Percentiles rank a stretch among this genome's conserved stretches.
Conservation (phyloP, 2,888 invertebrate species). For the Xestia sexstrigata region DNA sequence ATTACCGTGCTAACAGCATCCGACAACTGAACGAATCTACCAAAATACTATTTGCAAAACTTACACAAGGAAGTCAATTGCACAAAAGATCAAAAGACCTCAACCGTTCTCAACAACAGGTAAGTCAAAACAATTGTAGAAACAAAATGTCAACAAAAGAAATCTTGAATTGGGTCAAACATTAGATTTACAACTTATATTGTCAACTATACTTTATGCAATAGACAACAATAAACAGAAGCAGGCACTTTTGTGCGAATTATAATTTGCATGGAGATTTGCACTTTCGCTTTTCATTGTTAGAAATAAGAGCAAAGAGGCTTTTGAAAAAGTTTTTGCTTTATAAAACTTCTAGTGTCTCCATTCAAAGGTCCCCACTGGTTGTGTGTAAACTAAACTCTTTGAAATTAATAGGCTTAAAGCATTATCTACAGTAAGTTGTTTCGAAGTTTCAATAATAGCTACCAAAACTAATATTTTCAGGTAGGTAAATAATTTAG, state of each 20-base stretch:
- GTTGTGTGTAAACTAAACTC: constrained; percentile 48
- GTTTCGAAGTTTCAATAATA: not conserved
- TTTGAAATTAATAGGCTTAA: constrained; percentile 23
- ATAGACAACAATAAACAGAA: constrained; percentile 68
- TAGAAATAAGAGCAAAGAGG: constrained; percentile 69
- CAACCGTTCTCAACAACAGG: constrained; percentile 70
- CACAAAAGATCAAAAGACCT: constrained; percentile 31
- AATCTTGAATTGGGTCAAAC: constrained; percentile 77
- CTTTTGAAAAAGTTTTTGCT: constrained; percentile 70
- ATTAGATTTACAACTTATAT: constrained; percentile 82
- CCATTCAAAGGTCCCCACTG: constrained; percentile 59
- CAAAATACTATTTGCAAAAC: not conserved
- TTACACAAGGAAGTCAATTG: constrained; percentile 30
- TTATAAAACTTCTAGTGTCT: constrained; percentile 49
- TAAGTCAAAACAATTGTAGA: constrained; percentile 74
- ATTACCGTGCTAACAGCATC: not conserved
- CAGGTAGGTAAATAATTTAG: not conserved
- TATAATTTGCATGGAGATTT: constrained; percentile 82
- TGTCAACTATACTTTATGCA: constrained; percentile 80
- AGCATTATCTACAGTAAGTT: constrained; percentile 2
- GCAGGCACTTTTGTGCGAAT: constrained; percentile 80
- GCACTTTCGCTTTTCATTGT: constrained; percentile 87
- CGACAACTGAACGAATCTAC: constrained; percentile 11
- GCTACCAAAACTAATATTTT: not conserved
- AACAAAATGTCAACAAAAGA: constrained; percentile 70